A percentile compares a stretch with the other conserved stretches of the same genome.
These are phyloP conservation scores for Pelodiscus sinensis DNA, from an alignment of 2,113 vertebrate species.

Conservation along the genomic window DNA sequence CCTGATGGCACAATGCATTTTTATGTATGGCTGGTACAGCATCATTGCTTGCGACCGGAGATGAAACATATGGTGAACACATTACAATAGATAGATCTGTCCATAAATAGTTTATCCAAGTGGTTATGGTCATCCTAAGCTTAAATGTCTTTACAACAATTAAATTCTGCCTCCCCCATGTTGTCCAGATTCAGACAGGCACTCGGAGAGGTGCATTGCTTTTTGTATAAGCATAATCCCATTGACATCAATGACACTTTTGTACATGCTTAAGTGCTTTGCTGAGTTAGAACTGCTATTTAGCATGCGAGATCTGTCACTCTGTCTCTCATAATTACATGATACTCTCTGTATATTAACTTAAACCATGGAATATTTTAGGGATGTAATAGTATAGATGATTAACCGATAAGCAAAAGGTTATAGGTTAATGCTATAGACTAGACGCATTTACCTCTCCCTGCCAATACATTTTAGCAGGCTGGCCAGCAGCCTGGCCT, in stretches of 20 bases:
- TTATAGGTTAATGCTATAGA: too few species aligned
- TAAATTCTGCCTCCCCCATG: neutral
- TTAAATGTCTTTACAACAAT: neutral
- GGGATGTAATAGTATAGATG: too few species aligned
- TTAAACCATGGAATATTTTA: neutral
- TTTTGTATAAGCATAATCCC: neutral
- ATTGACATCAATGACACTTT: neutral
- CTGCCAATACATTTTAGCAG: too few species aligned
- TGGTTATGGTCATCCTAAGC: neutral
- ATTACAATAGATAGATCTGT: neutral
- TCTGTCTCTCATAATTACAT: neutral
- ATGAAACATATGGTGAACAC: neutral
- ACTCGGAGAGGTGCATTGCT: neutral
- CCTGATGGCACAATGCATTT: neutral
- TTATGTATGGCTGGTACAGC: neutral
- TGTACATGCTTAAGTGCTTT: neutral
- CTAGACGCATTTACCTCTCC: too few species aligned
- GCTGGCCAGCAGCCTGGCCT: too few species aligned
- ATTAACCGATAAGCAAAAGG: too few species aligned
- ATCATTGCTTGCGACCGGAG: neutral
- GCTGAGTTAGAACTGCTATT: neutral
- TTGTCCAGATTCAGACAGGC: neutral
- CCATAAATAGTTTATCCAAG: neutral
- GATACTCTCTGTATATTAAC: neutral
- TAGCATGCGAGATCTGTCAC: neutral